phyloP scores from a whole-genome alignment of 2,113 vertebrate genomes.

The Rhinolophus ferrumequinum region DNA sequence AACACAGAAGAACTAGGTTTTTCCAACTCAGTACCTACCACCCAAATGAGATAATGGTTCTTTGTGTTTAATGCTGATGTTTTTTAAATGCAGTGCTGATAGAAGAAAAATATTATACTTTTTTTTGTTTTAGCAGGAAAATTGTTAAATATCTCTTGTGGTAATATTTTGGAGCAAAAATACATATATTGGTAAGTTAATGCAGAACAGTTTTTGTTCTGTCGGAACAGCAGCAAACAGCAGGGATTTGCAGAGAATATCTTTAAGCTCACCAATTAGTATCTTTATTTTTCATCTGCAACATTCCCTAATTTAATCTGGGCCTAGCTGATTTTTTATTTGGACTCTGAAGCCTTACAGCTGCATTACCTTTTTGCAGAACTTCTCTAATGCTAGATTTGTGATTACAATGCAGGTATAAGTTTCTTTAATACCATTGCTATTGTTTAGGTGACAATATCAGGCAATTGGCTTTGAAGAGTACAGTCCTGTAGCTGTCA shows the following conservation, averaged over 20 bases:
- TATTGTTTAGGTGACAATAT: slow-evolving; percentile 76
- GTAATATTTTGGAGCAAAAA: slow-evolving; percentile 81
- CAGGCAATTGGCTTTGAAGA: slow-evolving; percentile 75
- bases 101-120: slow-evolving; percentile 78
- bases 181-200: slow-evolving; percentile 79
- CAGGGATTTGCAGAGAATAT: slow-evolving; percentile 59
- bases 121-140: slow-evolving; percentile 80
- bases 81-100: slow-evolving; percentile 81
- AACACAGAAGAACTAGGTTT: neutral
- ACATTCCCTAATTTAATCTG: slow-evolving; percentile 79
- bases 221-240: slow-evolving; percentile 72
- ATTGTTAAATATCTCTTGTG: slow-evolving; percentile 77
- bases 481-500: slow-evolving; percentile 72
- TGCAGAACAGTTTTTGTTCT: slow-evolving; percentile 67
- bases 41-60: slow-evolving; percentile 74
- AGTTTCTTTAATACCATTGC: slow-evolving; percentile 79
- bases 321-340: slow-evolving; percentile 59
- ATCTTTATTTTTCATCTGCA: slow-evolving; percentile 78
- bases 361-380: slow-evolving; percentile 51
- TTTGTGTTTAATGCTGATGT: slow-evolving; percentile 84
- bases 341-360: neutral
- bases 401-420: slow-evolving; percentile 74
- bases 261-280: slow-evolving; percentile 73
- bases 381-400: slow-evolving; percentile 74
- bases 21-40: neutral